Conservation (phyloP, 2,888 invertebrate species). For the Amphipoea lucens region DNA sequence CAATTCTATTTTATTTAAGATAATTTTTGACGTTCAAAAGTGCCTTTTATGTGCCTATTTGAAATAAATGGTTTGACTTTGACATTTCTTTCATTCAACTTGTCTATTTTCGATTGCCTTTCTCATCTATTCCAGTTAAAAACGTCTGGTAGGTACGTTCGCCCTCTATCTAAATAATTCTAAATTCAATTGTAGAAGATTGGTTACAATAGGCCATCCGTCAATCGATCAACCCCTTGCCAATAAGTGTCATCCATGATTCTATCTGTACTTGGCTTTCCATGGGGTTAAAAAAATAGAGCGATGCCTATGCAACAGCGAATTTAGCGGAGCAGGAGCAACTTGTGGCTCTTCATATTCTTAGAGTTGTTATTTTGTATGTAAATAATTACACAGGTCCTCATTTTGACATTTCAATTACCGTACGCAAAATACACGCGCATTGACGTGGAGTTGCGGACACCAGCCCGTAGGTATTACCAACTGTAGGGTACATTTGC, state of each 20-base stretch:
- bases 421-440: background rate
- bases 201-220: slow-evolving; percentile 75
- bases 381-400: background rate
- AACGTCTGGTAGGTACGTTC: slow-evolving; percentile 13
- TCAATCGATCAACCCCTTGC: slow-evolving; percentile 78
- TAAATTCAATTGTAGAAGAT: slow-evolving; percentile 70
- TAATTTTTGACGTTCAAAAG: too few species aligned
- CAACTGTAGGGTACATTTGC: background rate
- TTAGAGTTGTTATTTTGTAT: background rate
- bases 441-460: background rate
- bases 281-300: slow-evolving; percentile 25
- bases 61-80: too few species aligned
- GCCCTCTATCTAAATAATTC: slow-evolving; percentile 49
- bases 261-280: slow-evolving; percentile 51
- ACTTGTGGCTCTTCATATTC: background rate
- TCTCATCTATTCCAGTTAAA: slow-evolving; percentile 15
- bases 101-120: background rate
- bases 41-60: too few species aligned
- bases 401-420: background rate
- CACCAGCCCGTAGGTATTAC: background rate
- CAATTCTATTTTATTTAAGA: too few species aligned
- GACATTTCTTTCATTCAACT: background rate
- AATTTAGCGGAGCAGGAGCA: background rate
- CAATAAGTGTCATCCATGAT: slow-evolving; percentile 72
- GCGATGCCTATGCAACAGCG: background rate